Evolutionary conservation across 2,113 vertebrate genomes (phyloP).

Genomic region (Scopus umbretta): DNA sequence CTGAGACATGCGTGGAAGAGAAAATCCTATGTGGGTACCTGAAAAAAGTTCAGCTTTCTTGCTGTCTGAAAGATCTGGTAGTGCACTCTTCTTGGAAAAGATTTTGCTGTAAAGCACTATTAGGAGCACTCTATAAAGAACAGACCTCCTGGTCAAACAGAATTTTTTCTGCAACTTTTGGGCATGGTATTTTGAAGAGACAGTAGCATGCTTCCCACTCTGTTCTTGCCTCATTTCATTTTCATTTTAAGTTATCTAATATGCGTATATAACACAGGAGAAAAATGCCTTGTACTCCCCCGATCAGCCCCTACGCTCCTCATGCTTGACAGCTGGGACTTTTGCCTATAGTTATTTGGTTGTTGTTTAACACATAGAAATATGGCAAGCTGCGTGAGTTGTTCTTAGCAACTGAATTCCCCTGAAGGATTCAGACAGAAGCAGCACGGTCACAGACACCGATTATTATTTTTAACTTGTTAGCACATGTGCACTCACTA

Average conservation of each 20-base stretch:
- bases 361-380: not conserved
- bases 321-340: conserved; percentile 12
- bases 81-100: not conserved
- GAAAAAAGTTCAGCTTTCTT: not conserved
- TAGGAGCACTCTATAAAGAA: not conserved
- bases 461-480: conserved; percentile 54
- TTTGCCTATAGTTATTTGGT: not conserved
- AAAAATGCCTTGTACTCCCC: conserved; percentile 4
- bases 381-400: not conserved
- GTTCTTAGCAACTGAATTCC: conserved; percentile 15
- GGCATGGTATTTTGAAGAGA: not conserved
- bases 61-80: not conserved
- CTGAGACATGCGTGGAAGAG: too few relatives aligned
- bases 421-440: conserved; percentile 11
- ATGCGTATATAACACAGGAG: not conserved
- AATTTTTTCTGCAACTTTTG: not conserved
- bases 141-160: not conserved
- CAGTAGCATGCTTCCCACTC: not conserved
- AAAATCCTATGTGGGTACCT: too few relatives aligned
- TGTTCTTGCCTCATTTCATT: not conserved
- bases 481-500: conserved; percentile 2
- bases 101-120: not conserved
- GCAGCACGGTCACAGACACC: conserved; percentile 17
- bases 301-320: not conserved
- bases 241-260: not conserved